A percentile compares a stretch with the other conserved stretches of the same genome.
Conservation (phyloP, 1,140 invertebrate genomes). For the Lanistes nyassanus region DNA sequence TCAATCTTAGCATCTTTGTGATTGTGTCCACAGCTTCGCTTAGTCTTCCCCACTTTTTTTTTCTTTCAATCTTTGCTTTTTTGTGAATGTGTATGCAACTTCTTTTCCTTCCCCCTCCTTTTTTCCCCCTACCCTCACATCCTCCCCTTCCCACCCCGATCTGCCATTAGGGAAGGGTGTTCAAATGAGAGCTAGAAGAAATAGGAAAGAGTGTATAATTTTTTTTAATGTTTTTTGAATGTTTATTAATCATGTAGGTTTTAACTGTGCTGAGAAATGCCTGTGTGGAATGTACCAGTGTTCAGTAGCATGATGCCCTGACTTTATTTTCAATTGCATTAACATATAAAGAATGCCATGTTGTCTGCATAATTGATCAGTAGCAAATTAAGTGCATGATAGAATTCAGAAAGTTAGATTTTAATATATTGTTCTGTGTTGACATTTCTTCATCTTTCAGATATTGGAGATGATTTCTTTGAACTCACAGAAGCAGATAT, state of each 20-base stretch:
- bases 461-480: slow-evolving; percentile 73
- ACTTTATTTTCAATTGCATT: neutral
- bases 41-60: neutral
- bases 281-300: no score
- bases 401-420: neutral
- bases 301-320: neutral
- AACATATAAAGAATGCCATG: neutral
- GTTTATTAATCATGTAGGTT: no score
- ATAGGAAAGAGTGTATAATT: no score
- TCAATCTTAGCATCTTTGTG: no score
- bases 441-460: slow-evolving; percentile 3
- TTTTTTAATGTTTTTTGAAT: no score
- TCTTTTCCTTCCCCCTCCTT: neutral
- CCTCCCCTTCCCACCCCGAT: no score
- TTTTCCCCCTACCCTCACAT: no score
- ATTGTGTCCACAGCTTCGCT: no score
- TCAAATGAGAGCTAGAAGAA: no score
- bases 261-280: no score
- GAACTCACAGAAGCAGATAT: slow-evolving; percentile 83
- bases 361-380: neutral
- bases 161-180: no score
- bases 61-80: neutral
- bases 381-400: neutral
- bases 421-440: neutral
- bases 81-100: neutral